Evolutionary conservation across 1,140 invertebrate genomes (phyloP), one percentile per base, ranked within the genome.

Genomic region (Solen grandis): DNA sequence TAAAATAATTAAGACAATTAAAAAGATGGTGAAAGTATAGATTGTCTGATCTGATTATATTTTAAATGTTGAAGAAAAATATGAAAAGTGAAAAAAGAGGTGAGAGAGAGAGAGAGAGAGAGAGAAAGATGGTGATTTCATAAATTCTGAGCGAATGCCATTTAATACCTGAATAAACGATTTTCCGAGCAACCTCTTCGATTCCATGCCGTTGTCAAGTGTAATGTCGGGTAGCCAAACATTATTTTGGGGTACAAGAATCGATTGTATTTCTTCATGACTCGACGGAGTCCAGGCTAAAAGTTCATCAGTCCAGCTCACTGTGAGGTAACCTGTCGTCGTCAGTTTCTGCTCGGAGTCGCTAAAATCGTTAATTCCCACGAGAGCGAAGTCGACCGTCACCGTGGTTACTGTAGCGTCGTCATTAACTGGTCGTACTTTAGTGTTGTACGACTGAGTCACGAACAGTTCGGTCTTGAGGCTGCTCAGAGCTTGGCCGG

Each of bases 211-310:
- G 85, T 93, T 93, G 79, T 93, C 93, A 1, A 94, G 86, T 1
- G 93, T 92, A 79, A 94, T 92, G 59, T 93, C 92, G 0, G 93
- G 93, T 5, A 92, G 85, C 93, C 93, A 94, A 33, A 94, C 89
- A 36, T 86, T 88, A 31, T 92, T 87, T 68, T 91, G 92, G 2
- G 93, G 92, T 22, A 94, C 84, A 3, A 92, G 82, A 27, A 94
- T 90, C 25, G 85, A 90, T 46, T 86, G 85, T 13, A 94, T 83
- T 16, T 89, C 89, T 27, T 84, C 88, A 85, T 89, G 93, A 19
- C 93, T 90, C 10, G 75, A 68, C 1, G 93, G 89, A 77, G 93
- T 89, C 93, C 93, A 94, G 0, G 69, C 77, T 4, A 94, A 81
- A 25, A 92, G 83, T 46, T 93, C 89, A 86, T 94, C 93, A 50